Evolutionary conservation across 2,888 invertebrate genomes (phyloP), one percentile per base, ranked within the genome.

Genomic region (Drosophila mayaguana): DNA sequence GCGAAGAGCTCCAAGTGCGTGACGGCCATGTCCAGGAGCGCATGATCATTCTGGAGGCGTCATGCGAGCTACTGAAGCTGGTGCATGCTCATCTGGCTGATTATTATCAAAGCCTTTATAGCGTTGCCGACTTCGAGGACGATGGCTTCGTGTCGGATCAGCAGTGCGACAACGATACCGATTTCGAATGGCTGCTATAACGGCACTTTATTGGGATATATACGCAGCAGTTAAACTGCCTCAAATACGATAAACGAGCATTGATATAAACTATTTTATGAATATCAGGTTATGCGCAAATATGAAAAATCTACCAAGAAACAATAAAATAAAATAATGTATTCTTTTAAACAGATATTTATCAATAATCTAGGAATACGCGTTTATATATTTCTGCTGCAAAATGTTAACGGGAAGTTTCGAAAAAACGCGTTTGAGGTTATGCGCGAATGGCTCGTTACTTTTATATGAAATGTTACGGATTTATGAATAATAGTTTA

Each of bases 11-110:
- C 12, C 22, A 61, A 7, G 12, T 50, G 16, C 54, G 16, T 6
- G 82, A 88, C 51, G 62, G 32, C 0, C 53, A 45, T 5, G 54
- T 55, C 0, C 53, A 64, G 8, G 81, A 81, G 25, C 79, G 79
- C n/a, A 54, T 81, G 36, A 66, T 84, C 2, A 34, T 88, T 0
- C 51, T 87, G 28, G 81, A 81, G 43, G 43, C 46, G 0, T 20
- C 78, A 2, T 83, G 66, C 7, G 84, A 87, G n/a, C 67, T 81
- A 0, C 80, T 81, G 67, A 63, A 77, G 22, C 14, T 67, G 8
- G 64, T 81, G 7, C 67, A 81, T 2, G 43, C 40, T 0, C 78
- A 73, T 14, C 32, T 87, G 2, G 11, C 46, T 0, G 43, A 57
- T 1, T 72, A 40, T 18, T 62, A 72, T 40, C 46, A 70, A 34